Conservation (phyloP, 2,888 invertebrate genomes). For the Eurois occulta region DNA sequence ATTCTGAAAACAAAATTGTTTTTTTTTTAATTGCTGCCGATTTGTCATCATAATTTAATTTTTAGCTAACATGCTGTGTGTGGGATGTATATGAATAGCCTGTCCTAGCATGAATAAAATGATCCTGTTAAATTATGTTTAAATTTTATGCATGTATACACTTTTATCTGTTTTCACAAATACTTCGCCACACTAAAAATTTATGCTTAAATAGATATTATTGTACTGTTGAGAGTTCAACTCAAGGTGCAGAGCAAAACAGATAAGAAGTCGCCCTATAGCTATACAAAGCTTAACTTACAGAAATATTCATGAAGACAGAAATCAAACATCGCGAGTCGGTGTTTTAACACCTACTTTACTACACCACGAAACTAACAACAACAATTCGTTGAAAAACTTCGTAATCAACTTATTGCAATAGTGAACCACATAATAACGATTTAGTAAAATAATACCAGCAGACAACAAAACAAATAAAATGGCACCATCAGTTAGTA, state of each 20-base stretch:
- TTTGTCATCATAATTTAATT: neutral
- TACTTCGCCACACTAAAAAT: neutral
- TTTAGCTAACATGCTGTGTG: neutral
- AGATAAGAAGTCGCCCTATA: neutral
- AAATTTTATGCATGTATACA: neutral
- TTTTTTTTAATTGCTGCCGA: neutral
- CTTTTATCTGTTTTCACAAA: neutral
- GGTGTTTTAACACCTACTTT: neutral
- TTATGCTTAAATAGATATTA: neutral
- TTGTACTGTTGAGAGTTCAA: neutral
- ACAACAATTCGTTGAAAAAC: neutral
- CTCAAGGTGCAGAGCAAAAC: neutral
- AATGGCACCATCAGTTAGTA: too few relatives aligned
- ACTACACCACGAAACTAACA: neutral
- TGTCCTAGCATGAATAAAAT: neutral
- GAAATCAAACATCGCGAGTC: neutral
- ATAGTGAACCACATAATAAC: neutral
- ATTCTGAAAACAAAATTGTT: conserved; percentile 62
- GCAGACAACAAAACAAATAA: neutral
- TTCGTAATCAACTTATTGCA: neutral
- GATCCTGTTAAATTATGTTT: neutral
- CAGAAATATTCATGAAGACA: neutral
- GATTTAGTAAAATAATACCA: neutral
- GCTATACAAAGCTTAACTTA: neutral
- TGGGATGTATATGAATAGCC: neutral